Evolutionary conservation across 2,888 invertebrate species (phyloP), one percentile per base, ranked within the genome.

Genomic region (Brenthis ino): DNA sequence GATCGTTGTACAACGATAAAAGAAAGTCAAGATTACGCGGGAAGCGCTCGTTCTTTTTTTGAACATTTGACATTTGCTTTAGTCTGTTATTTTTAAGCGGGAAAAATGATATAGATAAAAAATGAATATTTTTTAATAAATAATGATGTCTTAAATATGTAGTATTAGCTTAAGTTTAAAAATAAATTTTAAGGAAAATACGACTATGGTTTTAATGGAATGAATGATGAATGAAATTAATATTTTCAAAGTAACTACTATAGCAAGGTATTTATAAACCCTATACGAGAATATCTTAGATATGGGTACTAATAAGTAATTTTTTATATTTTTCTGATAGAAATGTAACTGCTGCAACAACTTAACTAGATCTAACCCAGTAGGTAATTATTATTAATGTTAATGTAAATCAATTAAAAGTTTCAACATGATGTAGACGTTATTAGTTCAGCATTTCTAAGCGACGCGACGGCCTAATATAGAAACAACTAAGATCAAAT

Each of bases 1-100:
- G 57, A 57, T 65, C 65, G 53, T 24, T 58, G 65, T 65, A 57
- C 53, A 53, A 43, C 24, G 65, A 65, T 57, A 65, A 65, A 57
- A 28, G 57, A 48, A 58, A 60, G 60, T 58, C 11, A 65, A 65
- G 57, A 66, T 47, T 58, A 11, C 66, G 66, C 66, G 66, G 66
- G 54, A 66, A 60, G 51, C 57, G 33, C 28, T 24, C 47, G 33
- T 60, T 47, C 6, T 48, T 66, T 66, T 66, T 66, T 57, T 61
- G 48, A 11, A 57, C 48, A 50, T 60, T 60, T 60, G 33, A 50
- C 58, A 24, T 28, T 48, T 48, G 6, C 50, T 48, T 50, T 60
- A 28, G n/a, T 33, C n/a, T 33, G n/a, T 50, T 28, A 50, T 50
- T 28, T 50, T 43, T 43, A 43, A 43, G 37, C 11, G 37, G 28